These are phyloP conservation scores for Genyomyrus donnyi DNA, from an alignment of 2,113 vertebrate species.

Conservation along the genomic window DNA sequence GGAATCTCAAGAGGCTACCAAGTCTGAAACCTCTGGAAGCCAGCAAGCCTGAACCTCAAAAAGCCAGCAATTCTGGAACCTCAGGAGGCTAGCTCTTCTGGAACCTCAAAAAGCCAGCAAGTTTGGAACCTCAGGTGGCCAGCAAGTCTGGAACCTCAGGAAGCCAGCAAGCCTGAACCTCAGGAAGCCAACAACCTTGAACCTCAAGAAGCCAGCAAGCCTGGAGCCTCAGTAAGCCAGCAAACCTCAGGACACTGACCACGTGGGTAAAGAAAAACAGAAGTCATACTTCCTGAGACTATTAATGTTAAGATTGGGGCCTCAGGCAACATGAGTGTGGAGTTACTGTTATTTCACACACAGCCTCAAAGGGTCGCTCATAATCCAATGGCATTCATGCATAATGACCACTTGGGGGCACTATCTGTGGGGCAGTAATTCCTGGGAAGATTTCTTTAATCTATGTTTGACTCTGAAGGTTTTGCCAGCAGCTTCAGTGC, in stretches of 20 bases:
- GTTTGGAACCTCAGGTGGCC: neutral
- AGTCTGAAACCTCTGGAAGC: neutral
- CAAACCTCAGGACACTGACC: neutral
- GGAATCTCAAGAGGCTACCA: neutral
- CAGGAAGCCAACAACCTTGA: neutral
- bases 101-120: neutral
- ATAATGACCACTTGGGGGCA: neutral
- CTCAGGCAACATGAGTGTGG: constrained; percentile 22
- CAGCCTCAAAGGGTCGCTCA: neutral
- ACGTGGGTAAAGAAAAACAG: neutral
- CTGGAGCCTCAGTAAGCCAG: neutral
- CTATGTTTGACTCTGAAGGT: neutral
- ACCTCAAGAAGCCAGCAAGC: neutral
- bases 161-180: neutral
- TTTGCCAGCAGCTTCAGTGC: constrained; percentile 19
- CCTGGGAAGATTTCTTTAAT: neutral
- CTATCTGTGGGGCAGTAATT: neutral
- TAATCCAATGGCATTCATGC: neutral
- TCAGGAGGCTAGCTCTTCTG: neutral
- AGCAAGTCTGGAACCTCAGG: neutral
- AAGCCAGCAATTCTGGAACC: neutral
- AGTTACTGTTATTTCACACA: constrained; percentile 16
- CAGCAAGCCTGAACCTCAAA: neutral
- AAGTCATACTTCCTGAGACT: neutral
- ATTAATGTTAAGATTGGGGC: constrained; percentile 30